Conservation (phyloP, 2,797 vertebrate species). For the Spea hammondii region DNA sequence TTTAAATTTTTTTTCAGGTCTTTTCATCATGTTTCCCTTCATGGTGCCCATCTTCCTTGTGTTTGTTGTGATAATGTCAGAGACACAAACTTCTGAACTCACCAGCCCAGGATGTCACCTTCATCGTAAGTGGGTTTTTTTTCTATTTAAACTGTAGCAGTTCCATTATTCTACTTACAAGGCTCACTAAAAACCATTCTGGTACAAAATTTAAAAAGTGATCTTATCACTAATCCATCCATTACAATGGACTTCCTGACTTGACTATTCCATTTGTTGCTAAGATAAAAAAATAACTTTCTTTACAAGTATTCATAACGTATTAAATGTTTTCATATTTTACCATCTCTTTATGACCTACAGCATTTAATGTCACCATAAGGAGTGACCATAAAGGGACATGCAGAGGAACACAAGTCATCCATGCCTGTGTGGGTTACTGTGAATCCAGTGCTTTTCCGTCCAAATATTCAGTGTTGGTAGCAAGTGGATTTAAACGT, state of each 20-base stretch:
- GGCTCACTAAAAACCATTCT: too few species aligned
- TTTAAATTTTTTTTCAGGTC: constrained; percentile 53
- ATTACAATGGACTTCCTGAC: too few species aligned
- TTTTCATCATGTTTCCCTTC: constrained; percentile 60
- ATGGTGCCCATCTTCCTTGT: constrained; percentile 64
- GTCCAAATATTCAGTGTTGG: constrained; percentile 80
- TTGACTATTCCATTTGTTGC: too few species aligned
- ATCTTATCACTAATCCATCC: too few species aligned
- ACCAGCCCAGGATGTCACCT: constrained; percentile 78
- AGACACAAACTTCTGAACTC: constrained; percentile 62
- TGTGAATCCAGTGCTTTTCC: constrained; percentile 91
- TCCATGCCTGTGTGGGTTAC: constrained; percentile 86
- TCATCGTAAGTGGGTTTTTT: constrained; percentile 69
- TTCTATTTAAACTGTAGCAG: background rate
- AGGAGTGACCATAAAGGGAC: constrained; percentile 77
- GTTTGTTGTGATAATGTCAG: constrained; percentile 53
- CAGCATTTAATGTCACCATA: constrained; percentile 85
- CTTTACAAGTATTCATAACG: too few species aligned
- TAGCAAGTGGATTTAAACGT: constrained; percentile 83
- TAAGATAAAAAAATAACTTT: too few species aligned
- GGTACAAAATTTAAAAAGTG: too few species aligned
- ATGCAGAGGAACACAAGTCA: constrained; percentile 75
- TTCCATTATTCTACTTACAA: too few species aligned
- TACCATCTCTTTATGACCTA: too few species aligned
- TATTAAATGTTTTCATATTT: background rate